phyloP scores from a whole-genome alignment of 2,113 vertebrate species.

The Alethe castanea region DNA sequence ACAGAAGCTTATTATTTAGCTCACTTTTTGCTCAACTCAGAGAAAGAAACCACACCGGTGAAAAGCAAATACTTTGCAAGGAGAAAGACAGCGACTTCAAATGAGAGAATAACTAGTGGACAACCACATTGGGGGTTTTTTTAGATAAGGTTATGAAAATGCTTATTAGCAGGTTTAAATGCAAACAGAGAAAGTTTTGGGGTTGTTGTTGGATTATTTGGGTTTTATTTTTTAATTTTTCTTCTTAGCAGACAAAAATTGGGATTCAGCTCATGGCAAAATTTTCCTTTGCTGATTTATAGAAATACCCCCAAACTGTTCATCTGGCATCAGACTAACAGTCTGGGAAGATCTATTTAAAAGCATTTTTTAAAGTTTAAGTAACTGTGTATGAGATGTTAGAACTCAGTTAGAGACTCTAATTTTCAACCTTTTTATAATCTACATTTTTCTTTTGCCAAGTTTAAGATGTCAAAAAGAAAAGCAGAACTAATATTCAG shows the following conservation, averaged over 20 bases:
- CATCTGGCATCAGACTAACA: neutral
- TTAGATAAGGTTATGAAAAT: neutral
- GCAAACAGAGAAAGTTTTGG: neutral
- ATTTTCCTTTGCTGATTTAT: neutral
- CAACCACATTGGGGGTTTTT: neutral
- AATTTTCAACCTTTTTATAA: slow-evolving; percentile 20
- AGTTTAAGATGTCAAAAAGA: slow-evolving; percentile 23
- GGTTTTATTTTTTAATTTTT: neutral
- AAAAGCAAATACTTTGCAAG: neutral
- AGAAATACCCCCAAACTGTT: neutral
- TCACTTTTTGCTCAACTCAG: neutral
- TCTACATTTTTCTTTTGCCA: slow-evolving; percentile 13
- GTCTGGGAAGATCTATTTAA: neutral
- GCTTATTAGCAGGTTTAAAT: neutral
- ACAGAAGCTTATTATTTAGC: neutral
- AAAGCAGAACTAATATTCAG: neutral
- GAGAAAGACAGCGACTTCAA: neutral
- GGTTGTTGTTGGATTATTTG: neutral
- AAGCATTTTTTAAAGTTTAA: slow-evolving; percentile 12
- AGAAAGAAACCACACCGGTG: neutral
- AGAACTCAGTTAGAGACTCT: neutral
- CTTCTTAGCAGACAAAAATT: neutral
- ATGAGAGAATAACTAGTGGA: neutral
- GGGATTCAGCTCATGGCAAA: neutral
- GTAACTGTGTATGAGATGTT: neutral